Percentiles rank a stretch among this genome's conserved stretches.
phyloP scores from a whole-genome alignment of 2,113 vertebrate species.

The Lycaon pictus region DNA sequence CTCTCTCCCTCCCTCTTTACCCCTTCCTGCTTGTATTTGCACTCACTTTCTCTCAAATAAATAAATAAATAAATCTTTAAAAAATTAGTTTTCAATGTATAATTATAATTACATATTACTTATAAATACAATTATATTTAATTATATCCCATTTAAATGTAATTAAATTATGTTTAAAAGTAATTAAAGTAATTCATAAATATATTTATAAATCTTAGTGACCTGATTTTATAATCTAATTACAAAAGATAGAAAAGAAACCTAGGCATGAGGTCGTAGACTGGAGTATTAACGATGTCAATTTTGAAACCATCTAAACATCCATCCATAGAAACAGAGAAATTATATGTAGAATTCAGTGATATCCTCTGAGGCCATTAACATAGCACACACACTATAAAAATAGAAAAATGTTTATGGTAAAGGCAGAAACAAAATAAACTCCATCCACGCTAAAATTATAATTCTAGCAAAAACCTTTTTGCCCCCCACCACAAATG shows the following conservation, averaged over 20 bases:
- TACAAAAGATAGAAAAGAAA: constrained; percentile 18
- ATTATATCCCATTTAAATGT: background rate
- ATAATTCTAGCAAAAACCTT: background rate
- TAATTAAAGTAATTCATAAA: background rate
- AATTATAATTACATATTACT: background rate
- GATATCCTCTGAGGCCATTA: background rate
- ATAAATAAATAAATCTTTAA: background rate
- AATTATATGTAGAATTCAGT: background rate
- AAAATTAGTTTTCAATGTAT: background rate
- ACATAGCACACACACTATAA: background rate
- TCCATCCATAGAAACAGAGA: background rate
- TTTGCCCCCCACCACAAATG: background rate
- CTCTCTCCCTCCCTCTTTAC: background rate
- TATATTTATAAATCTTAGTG: background rate
- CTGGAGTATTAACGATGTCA: background rate
- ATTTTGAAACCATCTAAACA: constrained; percentile 25
- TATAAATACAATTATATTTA: background rate
- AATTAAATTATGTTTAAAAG: background rate
- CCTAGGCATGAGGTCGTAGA: background rate
- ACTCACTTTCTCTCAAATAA: background rate
- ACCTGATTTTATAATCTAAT: background rate
- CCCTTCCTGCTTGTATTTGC: background rate
- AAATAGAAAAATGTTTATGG: background rate
- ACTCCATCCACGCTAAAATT: background rate
- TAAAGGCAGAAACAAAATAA: background rate